phyloP scores from a whole-genome alignment of 1,140 invertebrate genomes.

The Bombus difficillimus region DNA sequence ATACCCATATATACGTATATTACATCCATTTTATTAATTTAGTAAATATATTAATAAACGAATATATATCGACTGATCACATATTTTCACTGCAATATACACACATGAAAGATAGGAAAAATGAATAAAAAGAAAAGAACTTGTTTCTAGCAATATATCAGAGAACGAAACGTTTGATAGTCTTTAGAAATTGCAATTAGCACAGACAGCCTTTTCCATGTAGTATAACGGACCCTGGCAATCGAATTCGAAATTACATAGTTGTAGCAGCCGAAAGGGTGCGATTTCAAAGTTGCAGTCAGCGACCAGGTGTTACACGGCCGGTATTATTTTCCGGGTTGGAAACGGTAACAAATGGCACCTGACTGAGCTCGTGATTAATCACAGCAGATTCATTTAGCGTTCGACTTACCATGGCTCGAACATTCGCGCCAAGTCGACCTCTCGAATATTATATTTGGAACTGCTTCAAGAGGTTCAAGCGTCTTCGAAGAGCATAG shows the following conservation, averaged over 20 bases:
- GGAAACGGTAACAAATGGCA: slow-evolving; percentile 59
- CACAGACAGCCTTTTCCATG: neutral
- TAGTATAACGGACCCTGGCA: neutral
- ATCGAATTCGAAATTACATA: slow-evolving; percentile 56
- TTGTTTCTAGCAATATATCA: neutral
- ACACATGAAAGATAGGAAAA: neutral
- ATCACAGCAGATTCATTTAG: slow-evolving; percentile 64
- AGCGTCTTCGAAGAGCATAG: neutral
- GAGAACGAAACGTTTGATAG: neutral
- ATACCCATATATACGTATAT: no score
- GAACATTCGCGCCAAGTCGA: neutral
- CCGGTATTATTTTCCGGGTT: slow-evolving; percentile 58
- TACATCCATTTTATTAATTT: no score
- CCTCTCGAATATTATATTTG: neutral
- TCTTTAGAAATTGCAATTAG: neutral
- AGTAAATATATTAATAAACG: no score
- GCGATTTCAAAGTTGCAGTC: slow-evolving; percentile 53
- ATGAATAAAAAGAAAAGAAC: neutral
- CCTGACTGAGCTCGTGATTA: slow-evolving; percentile 59
- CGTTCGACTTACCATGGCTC: slow-evolving; percentile 45
- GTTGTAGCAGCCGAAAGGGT: slow-evolving; percentile 36
- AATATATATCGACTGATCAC: no score
- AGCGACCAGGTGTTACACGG: slow-evolving; percentile 64
- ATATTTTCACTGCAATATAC: no score
- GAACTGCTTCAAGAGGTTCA: neutral